phyloP scores from a whole-genome alignment of 2,888 invertebrate species.

The Villa cingulata region DNA sequence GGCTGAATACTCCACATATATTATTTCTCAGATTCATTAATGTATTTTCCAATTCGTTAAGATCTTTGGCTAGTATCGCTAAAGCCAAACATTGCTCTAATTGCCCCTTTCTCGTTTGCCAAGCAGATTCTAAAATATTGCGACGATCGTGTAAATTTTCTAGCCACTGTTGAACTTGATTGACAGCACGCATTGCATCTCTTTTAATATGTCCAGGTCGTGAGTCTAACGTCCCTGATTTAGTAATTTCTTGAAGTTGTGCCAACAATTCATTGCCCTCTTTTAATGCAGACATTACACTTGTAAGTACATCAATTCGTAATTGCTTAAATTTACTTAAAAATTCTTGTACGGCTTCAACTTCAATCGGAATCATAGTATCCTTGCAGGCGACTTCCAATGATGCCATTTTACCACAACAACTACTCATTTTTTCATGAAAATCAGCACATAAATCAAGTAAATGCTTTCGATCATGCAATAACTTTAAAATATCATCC shows the following conservation, averaged over 20 bases:
- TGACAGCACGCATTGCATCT: constrained; percentile 40
- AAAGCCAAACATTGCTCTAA: constrained; percentile 66
- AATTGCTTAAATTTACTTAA: constrained; percentile 58
- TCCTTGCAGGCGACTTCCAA: constrained; percentile 56
- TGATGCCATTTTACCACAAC: constrained; percentile 51
- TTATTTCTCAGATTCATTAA: constrained; percentile 41
- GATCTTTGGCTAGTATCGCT: constrained; percentile 56
- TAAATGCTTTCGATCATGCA: constrained; percentile 62
- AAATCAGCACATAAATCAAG: constrained; percentile 66
- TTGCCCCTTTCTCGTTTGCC: constrained; percentile 55
- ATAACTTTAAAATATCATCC: constrained; percentile 66
- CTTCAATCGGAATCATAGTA: constrained; percentile 53
- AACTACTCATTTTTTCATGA: constrained; percentile 56
- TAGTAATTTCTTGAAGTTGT: constrained; percentile 57
- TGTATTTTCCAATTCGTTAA: constrained; percentile 48
- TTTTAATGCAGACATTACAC: constrained; percentile 66
- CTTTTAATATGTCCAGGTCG: constrained; percentile 48
- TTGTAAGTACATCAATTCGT: constrained; percentile 56
- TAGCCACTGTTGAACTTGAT: constrained; percentile 60
- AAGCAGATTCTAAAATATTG: constrained; percentile 52
- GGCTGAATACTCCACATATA: constrained; percentile 39
- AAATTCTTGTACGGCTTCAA: constrained; percentile 54
- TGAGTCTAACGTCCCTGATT: constrained; percentile 61
- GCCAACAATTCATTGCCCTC: constrained; percentile 64
- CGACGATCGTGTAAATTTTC: constrained; percentile 63